Evolutionary conservation across 2,888 invertebrate genomes (phyloP), one percentile per base, ranked within the genome.

Genomic region (Pterobdella sp.): DNA sequence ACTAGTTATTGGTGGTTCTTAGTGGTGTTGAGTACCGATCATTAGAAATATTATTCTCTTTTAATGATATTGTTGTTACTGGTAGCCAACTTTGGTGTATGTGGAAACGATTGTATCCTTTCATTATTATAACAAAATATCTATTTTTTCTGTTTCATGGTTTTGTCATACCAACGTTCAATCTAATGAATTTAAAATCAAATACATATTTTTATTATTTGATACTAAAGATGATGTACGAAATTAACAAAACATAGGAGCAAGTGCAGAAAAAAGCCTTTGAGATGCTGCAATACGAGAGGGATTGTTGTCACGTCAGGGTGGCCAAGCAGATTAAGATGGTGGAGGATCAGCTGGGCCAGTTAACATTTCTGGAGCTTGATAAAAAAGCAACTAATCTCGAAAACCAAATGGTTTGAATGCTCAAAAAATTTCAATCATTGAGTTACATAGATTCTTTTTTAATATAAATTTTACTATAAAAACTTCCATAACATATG

Each of bases 251-350:
- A 66, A n/a, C 35, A 14, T 77, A 84, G 82, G 83, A 82, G 72
- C 72, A 77, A 42, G 74, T 81, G 36, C 84, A 84, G 77, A 81
- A 79, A 73, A 79, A 80, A 52, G 83, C 82, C 0, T 82, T 83
- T 78, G 81, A 81, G 73, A 79, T 79, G 2, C 76, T 84, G 60
- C 80, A 81, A 77, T 70, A 80, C 64, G 80, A 81, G 76, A 80
- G 80, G 73, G 84, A 84, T 76, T 76, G 78, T 2, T 79, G 79
- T 35, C 79, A 81, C 75, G 77, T 77, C 70, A 79, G 83, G n/a
- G 79, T 84, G 52, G 78, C 77, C 2, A 76, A 76, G 32, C 82
- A 84, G 79, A 83, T 83, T 35, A 77, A 74, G 0, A 76, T 83
- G 68, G 81, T 83, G 26, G 79, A 83, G 76, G 78, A 81, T 42